Conservation (phyloP, 1,140 invertebrate genomes). For the Drosophila pruinosa region DNA sequence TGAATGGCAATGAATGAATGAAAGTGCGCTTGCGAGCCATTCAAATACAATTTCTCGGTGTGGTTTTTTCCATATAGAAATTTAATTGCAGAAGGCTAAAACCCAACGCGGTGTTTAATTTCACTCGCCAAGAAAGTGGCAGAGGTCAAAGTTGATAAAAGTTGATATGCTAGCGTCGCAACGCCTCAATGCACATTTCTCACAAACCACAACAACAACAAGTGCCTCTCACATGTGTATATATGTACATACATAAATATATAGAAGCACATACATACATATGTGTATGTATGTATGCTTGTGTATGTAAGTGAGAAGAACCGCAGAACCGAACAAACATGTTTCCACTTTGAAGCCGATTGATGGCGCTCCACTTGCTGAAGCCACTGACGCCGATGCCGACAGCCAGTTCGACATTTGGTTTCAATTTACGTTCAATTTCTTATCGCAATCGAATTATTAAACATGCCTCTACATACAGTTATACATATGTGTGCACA, state of each 20-base stretch:
- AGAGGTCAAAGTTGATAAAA: slow-evolving; percentile 56
- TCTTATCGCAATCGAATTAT: slow-evolving; percentile 68
- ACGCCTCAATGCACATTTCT: slow-evolving; percentile 53
- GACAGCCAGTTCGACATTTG: slow-evolving; percentile 56
- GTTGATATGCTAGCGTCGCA: slow-evolving; percentile 51
- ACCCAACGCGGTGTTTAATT: slow-evolving; percentile 47
- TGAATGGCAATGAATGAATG: slow-evolving; percentile 75
- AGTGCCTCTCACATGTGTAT: slow-evolving; percentile 23
- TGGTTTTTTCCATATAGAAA: slow-evolving; percentile 45
- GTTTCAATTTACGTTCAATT: slow-evolving; percentile 78
- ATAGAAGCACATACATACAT: too few relatives aligned
- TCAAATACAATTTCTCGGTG: slow-evolving; percentile 31
- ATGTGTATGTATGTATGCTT: background rate
- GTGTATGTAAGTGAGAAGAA: slow-evolving; percentile 22
- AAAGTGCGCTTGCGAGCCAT: slow-evolving; percentile 50
- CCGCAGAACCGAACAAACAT: slow-evolving; percentile 48
- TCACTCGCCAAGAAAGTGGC: slow-evolving; percentile 32
- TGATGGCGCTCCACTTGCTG: slow-evolving; percentile 63
- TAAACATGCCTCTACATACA: slow-evolving; percentile 39
- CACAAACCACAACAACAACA: slow-evolving; percentile 47
- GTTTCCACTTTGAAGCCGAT: slow-evolving; percentile 39
- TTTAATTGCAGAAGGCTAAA: slow-evolving; percentile 71
- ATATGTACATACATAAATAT: background rate
- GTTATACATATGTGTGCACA: slow-evolving; percentile 5
- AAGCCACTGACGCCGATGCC: slow-evolving; percentile 16